A percentile compares a stretch with the other conserved stretches of the same genome.
These are phyloP conservation scores for Thalassoma bifasciatum DNA, from an alignment of 2,113 vertebrate species.

Conservation along the genomic window DNA sequence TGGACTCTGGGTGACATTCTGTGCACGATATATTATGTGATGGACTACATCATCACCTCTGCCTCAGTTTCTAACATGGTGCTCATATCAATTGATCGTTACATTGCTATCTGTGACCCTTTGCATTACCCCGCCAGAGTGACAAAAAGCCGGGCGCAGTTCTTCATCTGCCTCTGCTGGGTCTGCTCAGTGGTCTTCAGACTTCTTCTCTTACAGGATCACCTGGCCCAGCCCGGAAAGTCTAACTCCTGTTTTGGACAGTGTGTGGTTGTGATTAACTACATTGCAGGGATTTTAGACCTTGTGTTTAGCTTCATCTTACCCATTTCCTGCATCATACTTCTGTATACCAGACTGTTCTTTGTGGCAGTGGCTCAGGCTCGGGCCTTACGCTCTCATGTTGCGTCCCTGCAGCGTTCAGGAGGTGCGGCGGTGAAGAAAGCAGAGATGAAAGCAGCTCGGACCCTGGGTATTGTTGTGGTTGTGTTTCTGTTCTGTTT, in stretches of 20 bases:
- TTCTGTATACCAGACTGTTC: slow-evolving; percentile 57
- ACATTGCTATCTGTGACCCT: slow-evolving; percentile 64
- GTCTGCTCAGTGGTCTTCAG: slow-evolving; percentile 24
- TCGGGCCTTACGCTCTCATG: slow-evolving; percentile 30
- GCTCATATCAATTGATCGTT: slow-evolving; percentile 69
- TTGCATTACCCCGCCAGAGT: slow-evolving; percentile 47
- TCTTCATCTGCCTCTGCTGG: slow-evolving; percentile 48
- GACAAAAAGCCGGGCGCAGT: slow-evolving; percentile 1
- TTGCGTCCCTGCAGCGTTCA: background rate
- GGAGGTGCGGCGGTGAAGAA: slow-evolving; percentile 7
- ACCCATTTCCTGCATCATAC: slow-evolving; percentile 42
- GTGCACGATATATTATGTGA: slow-evolving; percentile 54
- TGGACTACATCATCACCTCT: slow-evolving; percentile 59
- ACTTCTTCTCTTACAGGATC: slow-evolving; percentile 25
- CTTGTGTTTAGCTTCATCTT: slow-evolving; percentile 43
- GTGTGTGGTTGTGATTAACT: slow-evolving; percentile 34
- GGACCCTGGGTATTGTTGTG: slow-evolving; percentile 51
- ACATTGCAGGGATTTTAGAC: slow-evolving; percentile 21
- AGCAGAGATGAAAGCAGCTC: slow-evolving; percentile 58
- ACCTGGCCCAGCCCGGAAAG: slow-evolving; percentile 23
- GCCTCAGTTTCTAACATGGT: slow-evolving; percentile 62
- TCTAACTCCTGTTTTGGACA: slow-evolving; percentile 51
- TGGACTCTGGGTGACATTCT: slow-evolving; percentile 53
- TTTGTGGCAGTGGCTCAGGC: slow-evolving; percentile 53
- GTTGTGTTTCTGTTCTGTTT: slow-evolving; percentile 54